A percentile compares a stretch with the other conserved stretches of the same genome.
Conservation (phyloP, 2,888 invertebrate genomes). For the Hydraecia micacea region DNA sequence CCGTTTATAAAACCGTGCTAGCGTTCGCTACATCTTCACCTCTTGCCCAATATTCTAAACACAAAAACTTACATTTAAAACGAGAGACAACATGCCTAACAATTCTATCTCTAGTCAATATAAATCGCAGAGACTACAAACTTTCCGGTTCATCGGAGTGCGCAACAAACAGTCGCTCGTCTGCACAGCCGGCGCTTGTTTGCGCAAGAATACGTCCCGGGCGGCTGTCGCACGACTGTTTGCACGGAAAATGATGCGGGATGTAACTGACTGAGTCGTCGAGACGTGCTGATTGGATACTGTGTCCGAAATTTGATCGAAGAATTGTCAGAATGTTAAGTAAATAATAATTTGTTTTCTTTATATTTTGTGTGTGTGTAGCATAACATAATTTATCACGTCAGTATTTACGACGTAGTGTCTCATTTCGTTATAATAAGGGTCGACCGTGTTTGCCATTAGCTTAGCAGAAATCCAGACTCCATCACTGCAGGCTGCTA, state of each 20-base stretch:
- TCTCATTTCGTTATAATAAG: not conserved
- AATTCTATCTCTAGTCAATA: conserved; percentile 34
- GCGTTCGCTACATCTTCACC: too few species aligned
- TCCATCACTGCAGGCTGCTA: not conserved
- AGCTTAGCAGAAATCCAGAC: not conserved
- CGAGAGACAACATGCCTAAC: conserved; percentile 3
- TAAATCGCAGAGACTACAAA: conserved; percentile 45
- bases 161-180: conserved; percentile 49
- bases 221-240: conserved; percentile 24
- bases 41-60: conserved; percentile 6
- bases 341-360: not conserved
- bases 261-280: conserved; percentile 7
- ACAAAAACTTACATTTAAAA: conserved; percentile 22
- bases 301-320: not conserved
- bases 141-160: conserved; percentile 56
- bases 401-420: not conserved
- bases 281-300: not conserved
- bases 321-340: not conserved
- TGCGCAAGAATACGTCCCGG: conserved; percentile 44
- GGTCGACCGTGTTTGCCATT: not conserved
- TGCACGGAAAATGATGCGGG: conserved; percentile 40
- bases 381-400: not conserved
- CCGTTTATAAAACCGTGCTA: not conserved
- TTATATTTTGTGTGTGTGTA: not conserved
- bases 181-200: conserved; percentile 48